Percentiles rank a stretch among this genome's conserved stretches.
Evolutionary conservation across 2,797 vertebrate species (phyloP).

Genomic region (Echeneis naucrates): DNA sequence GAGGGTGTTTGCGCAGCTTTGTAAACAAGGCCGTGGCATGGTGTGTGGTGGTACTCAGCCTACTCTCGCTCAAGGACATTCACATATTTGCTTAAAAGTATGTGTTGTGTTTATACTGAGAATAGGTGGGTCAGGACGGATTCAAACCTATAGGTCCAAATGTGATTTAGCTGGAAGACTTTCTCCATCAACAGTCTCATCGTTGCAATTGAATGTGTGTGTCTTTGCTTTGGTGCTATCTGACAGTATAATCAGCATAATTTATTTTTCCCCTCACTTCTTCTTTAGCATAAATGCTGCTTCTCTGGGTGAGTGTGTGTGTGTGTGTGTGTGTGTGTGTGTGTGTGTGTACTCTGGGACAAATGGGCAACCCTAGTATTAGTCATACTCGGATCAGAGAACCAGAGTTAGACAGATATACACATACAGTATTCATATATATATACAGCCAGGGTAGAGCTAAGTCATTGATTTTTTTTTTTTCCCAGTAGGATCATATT

Average conservation of each 20-base stretch:
- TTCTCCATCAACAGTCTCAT: slow-evolving; percentile 63
- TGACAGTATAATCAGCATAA: slow-evolving; percentile 65
- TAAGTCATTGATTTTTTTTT: slow-evolving; percentile 62
- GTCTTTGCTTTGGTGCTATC: slow-evolving; percentile 13
- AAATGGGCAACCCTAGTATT: slow-evolving; percentile 57
- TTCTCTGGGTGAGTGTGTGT: too few species aligned
- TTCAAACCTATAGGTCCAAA: slow-evolving; percentile 37
- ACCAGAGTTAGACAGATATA: slow-evolving; percentile 23
- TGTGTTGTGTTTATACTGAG: slow-evolving; percentile 10
- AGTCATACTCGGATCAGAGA: slow-evolving; percentile 59
- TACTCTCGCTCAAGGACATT: slow-evolving; percentile 48
- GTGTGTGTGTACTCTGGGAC: slow-evolving; percentile 41
- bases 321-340: slow-evolving; percentile 22
- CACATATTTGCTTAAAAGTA: slow-evolving; percentile 35
- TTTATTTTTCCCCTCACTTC: slow-evolving; percentile 24
- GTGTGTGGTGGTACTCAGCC: not conserved
- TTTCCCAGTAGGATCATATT: slow-evolving; percentile 61
- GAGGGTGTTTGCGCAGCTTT: slow-evolving; percentile 18
- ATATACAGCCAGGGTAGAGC: slow-evolving; percentile 33
- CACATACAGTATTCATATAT: slow-evolving; percentile 2
- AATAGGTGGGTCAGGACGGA: slow-evolving; percentile 22
- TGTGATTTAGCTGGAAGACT: slow-evolving; percentile 59
- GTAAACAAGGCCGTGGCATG: slow-evolving; percentile 33
- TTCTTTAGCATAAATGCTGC: slow-evolving; percentile 33
- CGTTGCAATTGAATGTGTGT: slow-evolving; percentile 17